These are phyloP conservation scores for Polypterus senegalus DNA, from an alignment of 2,113 vertebrate genomes.

Conservation along the genomic window DNA sequence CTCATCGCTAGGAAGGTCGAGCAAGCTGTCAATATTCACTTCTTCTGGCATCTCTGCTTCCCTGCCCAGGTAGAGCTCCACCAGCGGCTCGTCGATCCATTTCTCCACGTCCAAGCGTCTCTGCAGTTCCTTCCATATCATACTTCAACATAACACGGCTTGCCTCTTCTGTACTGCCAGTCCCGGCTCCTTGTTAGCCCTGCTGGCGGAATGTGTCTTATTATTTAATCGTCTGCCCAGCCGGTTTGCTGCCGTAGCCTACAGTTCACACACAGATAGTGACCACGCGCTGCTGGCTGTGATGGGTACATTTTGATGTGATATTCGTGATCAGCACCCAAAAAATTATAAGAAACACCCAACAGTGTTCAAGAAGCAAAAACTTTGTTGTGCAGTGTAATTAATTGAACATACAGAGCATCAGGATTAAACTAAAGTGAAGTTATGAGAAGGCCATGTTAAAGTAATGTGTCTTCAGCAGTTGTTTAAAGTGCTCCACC, in stretches of 20 bases:
- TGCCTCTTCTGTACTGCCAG: conserved; percentile 56
- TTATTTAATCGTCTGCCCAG: conserved; percentile 29
- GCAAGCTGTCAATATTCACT: too few relatives aligned
- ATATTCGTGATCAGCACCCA: too few relatives aligned
- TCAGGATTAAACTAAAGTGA: too few relatives aligned
- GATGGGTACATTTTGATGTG: neutral
- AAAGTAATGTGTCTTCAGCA: too few relatives aligned
- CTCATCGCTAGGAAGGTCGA: too few relatives aligned
- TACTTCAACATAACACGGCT: conserved; percentile 75
- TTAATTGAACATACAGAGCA: too few relatives aligned
- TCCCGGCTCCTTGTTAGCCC: conserved; percentile 25
- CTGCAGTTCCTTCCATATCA: conserved; percentile 73
- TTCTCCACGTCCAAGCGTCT: conserved; percentile 72
- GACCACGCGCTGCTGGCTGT: neutral
- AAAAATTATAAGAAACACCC: too few relatives aligned
- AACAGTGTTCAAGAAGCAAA: too few relatives aligned
- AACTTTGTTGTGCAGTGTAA: too few relatives aligned
- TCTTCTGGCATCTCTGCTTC: conserved; percentile 15
- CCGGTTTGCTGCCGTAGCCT: conserved; percentile 54
- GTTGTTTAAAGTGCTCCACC: too few relatives aligned
- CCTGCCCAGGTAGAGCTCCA: conserved; percentile 59
- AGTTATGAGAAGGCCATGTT: too few relatives aligned
- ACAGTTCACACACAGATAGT: neutral
- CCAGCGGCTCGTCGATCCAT: conserved; percentile 73
- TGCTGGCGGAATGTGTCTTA: conserved; percentile 38